Evolutionary conservation across 2,113 vertebrate genomes (phyloP).

Genomic region (Chlamydotis undulata): DNA sequence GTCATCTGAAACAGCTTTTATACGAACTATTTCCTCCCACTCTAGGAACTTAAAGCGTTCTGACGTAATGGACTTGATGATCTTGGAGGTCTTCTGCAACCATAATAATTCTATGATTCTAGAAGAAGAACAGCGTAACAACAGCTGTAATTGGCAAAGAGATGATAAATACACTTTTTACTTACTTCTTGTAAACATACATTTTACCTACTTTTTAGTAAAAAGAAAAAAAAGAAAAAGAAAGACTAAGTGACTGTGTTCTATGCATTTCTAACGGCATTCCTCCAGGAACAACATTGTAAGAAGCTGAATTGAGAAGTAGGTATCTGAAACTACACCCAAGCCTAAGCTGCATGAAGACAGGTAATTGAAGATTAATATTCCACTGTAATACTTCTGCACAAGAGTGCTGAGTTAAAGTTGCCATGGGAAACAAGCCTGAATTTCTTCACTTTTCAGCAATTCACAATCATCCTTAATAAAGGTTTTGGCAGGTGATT

Average conservation of each 20-base stretch:
- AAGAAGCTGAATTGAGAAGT: not conserved
- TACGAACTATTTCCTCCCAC: not conserved
- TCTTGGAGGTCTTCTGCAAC: too few species aligned
- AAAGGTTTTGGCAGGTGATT: slow-evolving; percentile 48
- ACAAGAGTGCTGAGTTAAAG: slow-evolving; percentile 3
- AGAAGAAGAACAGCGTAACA: not conserved
- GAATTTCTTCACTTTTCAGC: slow-evolving; percentile 52
- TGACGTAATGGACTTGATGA: too few species aligned
- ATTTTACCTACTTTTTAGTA: not conserved
- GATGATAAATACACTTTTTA: not conserved
- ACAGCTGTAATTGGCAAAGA: not conserved
- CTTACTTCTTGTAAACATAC: not conserved
- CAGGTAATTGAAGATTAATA: slow-evolving; percentile 58
- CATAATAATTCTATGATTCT: too few species aligned
- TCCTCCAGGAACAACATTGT: not conserved
- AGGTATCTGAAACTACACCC: not conserved
- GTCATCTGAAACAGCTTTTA: not conserved
- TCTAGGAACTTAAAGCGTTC: not conserved
- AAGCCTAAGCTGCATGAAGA: slow-evolving; percentile 29
- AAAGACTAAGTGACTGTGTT: not conserved
- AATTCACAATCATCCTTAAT: not conserved
- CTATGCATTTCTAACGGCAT: not conserved
- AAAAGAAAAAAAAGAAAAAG: not conserved
- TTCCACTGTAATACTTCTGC: slow-evolving; percentile 1
- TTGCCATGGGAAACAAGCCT: slow-evolving; percentile 57